Evolutionary conservation across 2,797 vertebrate species (phyloP).

Genomic region (Mus caroli): DNA sequence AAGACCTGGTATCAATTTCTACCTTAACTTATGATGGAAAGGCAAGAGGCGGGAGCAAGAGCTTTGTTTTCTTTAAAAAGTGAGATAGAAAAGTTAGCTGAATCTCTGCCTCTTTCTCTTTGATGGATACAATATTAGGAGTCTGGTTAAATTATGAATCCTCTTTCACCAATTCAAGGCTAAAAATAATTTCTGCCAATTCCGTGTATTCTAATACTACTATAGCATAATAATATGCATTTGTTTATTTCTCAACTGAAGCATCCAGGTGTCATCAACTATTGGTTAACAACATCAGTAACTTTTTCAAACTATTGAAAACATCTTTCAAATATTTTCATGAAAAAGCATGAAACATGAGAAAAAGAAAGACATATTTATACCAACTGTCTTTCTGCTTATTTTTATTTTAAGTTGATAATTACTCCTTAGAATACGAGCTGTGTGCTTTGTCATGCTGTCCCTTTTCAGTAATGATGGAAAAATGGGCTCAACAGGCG

Average conservation of each 20-base stretch:
- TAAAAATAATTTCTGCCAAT: neutral
- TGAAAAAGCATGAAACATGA: neutral
- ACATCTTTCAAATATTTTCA: neutral
- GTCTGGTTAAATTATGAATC: neutral
- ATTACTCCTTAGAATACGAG: neutral
- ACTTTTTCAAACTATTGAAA: neutral
- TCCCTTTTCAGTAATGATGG: neutral
- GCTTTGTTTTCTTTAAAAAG: no score
- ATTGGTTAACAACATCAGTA: neutral
- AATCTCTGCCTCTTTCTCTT: neutral
- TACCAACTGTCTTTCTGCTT: neutral
- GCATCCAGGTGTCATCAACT: neutral
- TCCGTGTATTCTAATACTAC: neutral
- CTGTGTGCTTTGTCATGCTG: neutral
- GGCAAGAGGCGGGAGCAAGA: neutral
- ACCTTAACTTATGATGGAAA: neutral
- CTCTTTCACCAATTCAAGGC: neutral
- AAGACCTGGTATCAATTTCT: neutral
- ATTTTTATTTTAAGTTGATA: neutral
- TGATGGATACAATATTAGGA: neutral
- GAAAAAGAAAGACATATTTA: neutral
- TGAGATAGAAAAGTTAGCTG: neutral
- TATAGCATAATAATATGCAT: neutral
- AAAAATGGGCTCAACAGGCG: neutral
- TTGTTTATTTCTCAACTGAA: constrained; percentile 33